Base-by-base conservation (phyloP, 2,888 invertebrate species). In the Caenorhabditis japonica region DNA sequence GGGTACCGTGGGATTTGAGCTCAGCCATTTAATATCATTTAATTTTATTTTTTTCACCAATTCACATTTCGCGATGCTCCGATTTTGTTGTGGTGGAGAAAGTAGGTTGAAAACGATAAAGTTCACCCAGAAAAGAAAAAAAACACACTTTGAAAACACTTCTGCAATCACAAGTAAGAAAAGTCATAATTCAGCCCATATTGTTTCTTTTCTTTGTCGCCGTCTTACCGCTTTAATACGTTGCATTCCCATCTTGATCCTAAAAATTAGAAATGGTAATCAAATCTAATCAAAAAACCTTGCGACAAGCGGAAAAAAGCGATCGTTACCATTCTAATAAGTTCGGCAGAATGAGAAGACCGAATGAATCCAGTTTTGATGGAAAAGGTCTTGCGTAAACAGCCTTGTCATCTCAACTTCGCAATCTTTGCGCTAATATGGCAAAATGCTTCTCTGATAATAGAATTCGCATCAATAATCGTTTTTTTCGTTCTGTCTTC, bases 311-410 rank as follows among this genome's bases (percentile, higher is more conserved):
- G 46, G 33, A 25, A 17, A 33, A 15, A 64, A 66, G 12, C 66
- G 56, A 56, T 66, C 66, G 66, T 56, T 66, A 66, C 66, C 51
- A 51, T 66, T 51, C 56, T 51, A 66, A 66, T 66, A 66, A 66
- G 66, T 66, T 56, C 41, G 56, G 56, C 10, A 30, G 30, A 30
- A 49, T 17, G 47, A 41, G 55, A 49, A 39, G 41, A 41, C 25
- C 66, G 56, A 39, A 66, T 66, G 43, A 66, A 66, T 66, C 66
- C 66, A 66, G 66, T 66, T 66, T 43, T 66, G 56, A 66, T 49
- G 56, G 56, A 56, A 66, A 66, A 66, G 66, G 66, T 66, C 56
- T 66, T 66, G 56, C 66, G 66, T 66, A 66, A 66, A 66, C 66
- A 66, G 56, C 66, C 66, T 66, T 66, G 66, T 66, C 66, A 56